These are phyloP conservation scores for Chydorus sphaericus DNA, from an alignment of 2,888 invertebrate species.

Conservation along the genomic window DNA sequence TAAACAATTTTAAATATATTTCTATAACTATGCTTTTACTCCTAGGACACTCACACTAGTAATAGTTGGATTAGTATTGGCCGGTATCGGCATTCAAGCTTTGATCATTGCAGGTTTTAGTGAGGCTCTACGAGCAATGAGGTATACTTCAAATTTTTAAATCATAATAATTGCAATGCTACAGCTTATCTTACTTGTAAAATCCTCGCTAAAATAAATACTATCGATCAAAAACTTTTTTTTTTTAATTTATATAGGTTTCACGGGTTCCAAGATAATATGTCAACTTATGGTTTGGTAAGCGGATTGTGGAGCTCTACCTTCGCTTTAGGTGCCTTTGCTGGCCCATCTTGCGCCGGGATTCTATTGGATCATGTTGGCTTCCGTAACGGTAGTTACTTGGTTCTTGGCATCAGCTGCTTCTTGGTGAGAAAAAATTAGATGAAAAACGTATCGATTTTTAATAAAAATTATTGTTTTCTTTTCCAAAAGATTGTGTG, in stretches of 20 bases:
- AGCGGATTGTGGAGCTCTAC: slow-evolving; percentile 83
- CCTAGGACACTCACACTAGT: slow-evolving; percentile 48
- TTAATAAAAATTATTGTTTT: no score
- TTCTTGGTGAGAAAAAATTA: slow-evolving; percentile 46
- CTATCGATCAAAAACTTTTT: neutral
- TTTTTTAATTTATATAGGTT: slow-evolving; percentile 33
- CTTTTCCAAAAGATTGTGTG: no score
- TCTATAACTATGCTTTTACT: slow-evolving; percentile 7
- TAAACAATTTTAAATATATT: no score
- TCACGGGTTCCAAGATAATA: slow-evolving; percentile 61
- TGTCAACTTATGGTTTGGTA: slow-evolving; percentile 76
- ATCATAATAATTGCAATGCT: no score
- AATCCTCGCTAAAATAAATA: no score
- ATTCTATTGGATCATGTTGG: slow-evolving; percentile 24
- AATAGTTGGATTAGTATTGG: slow-evolving; percentile 53
- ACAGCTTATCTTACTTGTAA: no score
- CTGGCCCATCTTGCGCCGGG: slow-evolving; percentile 37
- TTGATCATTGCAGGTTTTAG: slow-evolving; percentile 74
- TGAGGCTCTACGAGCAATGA: slow-evolving; percentile 59
- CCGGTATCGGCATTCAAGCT: slow-evolving; percentile 72
- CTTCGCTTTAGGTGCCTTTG: slow-evolving; percentile 73
- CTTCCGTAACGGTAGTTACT: slow-evolving; percentile 52
- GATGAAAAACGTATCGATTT: no score
- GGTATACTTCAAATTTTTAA: slow-evolving; percentile 60
- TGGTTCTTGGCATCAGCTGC: slow-evolving; percentile 48